phyloP scores from a whole-genome alignment of 2,113 vertebrate genomes.

The Typhlomys cinereus region DNA sequence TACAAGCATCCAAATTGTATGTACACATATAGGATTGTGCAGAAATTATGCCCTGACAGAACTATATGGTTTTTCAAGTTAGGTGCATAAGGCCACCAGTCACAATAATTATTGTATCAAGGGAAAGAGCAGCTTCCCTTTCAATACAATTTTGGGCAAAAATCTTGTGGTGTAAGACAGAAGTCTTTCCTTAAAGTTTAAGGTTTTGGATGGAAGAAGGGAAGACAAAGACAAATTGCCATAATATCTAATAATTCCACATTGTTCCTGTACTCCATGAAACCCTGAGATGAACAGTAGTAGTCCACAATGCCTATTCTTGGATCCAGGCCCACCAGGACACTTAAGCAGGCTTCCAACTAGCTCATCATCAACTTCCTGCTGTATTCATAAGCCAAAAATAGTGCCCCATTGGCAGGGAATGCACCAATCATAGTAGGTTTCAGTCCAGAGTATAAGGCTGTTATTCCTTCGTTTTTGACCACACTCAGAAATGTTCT shows the following conservation, averaged over 20 bases:
- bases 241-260: conserved; percentile 47
- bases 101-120: not conserved
- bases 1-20: not conserved
- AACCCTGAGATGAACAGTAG: conserved; percentile 68
- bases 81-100: not conserved
- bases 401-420: conserved; percentile 93
- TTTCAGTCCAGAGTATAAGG: conserved; percentile 94
- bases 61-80: not conserved
- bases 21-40: not conserved
- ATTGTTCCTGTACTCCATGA: conserved; percentile 52
- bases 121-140: conserved; percentile 5
- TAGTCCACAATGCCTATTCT: not conserved
- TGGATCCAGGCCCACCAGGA: not conserved
- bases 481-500: conserved; percentile 89
- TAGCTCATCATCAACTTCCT: conserved; percentile 92
- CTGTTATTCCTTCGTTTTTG: conserved; percentile 90
- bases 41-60: not conserved
- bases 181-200: conserved; percentile 26
- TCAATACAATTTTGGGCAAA: conserved; percentile 17
- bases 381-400: conserved; percentile 92
- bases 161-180: not conserved
- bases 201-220: conserved; percentile 4
- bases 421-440: conserved; percentile 95
- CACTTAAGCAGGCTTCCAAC: conserved; percentile 81
- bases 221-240: conserved; percentile 23